phyloP scores from a whole-genome alignment of 2,888 invertebrate genomes.

The Fragum whitleyi region DNA sequence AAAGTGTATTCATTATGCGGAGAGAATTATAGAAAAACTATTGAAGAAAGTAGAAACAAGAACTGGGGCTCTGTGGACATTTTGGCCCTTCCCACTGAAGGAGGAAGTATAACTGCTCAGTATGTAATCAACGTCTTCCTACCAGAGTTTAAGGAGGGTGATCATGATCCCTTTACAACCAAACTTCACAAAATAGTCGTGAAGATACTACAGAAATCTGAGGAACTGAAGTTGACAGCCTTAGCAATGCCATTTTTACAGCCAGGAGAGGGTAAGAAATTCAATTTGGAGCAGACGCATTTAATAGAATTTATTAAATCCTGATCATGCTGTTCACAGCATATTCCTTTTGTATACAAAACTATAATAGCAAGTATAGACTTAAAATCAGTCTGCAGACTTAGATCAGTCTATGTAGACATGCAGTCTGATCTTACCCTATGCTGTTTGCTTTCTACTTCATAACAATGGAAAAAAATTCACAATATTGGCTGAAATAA shows the following conservation, averaged over 20 bases:
- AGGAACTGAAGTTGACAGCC: constrained; percentile 30
- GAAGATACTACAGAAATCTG: constrained; percentile 34
- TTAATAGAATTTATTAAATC: too few species aligned
- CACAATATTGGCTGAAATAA: too few species aligned
- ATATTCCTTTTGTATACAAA: too few species aligned
- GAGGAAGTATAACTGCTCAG: not conserved
- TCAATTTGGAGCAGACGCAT: too few species aligned
- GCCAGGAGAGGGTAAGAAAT: constrained; percentile 25
- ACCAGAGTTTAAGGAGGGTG: not conserved
- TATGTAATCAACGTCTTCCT: constrained; percentile 14
- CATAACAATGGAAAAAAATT: too few species aligned
- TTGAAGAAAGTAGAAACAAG: not conserved
- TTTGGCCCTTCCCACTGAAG: not conserved
- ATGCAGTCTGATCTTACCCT: too few species aligned
- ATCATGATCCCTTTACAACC: not conserved
- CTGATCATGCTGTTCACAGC: too few species aligned
- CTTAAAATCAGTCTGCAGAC: too few species aligned
- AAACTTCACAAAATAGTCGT: not conserved
- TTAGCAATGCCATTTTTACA: constrained; percentile 55
- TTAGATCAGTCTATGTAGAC: too few species aligned
- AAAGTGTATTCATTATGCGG: not conserved
- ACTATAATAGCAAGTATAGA: too few species aligned
- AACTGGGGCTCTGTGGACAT: not conserved
- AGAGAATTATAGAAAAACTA: not conserved
- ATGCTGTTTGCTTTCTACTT: too few species aligned